Evolutionary conservation across 53 echinoderm and acorn worm genomes (phyloP).

Genomic region (Echinometra lucunter): DNA sequence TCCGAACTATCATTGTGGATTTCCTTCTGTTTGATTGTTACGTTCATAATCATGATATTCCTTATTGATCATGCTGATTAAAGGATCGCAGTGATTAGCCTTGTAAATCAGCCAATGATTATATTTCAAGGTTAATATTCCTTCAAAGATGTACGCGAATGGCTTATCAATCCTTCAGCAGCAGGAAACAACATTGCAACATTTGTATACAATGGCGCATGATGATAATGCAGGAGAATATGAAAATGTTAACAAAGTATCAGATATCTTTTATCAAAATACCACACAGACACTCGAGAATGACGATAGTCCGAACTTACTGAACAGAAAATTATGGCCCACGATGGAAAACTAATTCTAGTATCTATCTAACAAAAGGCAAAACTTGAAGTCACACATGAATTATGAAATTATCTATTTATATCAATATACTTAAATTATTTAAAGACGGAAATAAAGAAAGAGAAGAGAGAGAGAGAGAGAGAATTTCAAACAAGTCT

Average conservation of each 20-base stretch:
- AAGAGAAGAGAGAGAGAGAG: background rate
- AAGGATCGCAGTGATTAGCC: background rate
- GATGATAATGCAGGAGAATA: background rate
- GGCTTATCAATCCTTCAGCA: background rate
- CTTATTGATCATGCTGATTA: too few species aligned
- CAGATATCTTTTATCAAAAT: background rate
- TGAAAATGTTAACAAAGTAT: background rate
- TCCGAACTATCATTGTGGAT: background rate
- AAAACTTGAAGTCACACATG: too few species aligned
- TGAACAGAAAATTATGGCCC: too few species aligned
- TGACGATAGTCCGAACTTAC: too few species aligned
- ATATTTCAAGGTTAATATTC: background rate
- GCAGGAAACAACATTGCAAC: background rate
- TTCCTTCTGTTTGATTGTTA: background rate
- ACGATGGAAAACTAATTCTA: too few species aligned
- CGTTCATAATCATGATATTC: background rate
- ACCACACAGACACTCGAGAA: too few species aligned
- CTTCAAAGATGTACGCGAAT: background rate
- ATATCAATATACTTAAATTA: background rate
- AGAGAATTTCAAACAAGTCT: background rate
- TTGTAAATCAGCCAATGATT: background rate
- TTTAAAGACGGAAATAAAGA: background rate
- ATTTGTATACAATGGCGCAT: background rate
- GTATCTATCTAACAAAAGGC: too few species aligned
- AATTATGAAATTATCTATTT: background rate